Percentiles rank a stretch among this genome's conserved stretches.
phyloP scores from a whole-genome alignment of 2,888 invertebrate genomes.

The Hypolimnas misippus region DNA sequence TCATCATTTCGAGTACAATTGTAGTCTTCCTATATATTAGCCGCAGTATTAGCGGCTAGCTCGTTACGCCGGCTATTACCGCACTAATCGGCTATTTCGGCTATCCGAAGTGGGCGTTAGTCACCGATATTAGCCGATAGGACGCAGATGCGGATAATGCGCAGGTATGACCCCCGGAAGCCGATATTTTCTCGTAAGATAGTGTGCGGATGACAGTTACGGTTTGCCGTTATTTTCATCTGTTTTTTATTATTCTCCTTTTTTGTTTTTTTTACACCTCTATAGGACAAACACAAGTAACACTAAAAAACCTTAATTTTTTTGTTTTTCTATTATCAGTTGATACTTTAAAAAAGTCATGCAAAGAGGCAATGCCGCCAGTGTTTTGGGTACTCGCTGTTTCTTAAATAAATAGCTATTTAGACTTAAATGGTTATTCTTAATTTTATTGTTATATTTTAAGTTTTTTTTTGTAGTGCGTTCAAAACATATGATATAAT shows the following conservation, averaged over 20 bases:
- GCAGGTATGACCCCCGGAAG: conserved; percentile 27
- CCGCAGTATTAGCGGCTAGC: conserved; percentile 53
- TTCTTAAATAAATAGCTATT: no score
- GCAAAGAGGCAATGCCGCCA: no score
- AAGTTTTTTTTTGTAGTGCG: no score
- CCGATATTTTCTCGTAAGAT: conserved; percentile 26
- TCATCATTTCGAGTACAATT: conserved; percentile 31
- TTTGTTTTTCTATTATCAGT: no score
- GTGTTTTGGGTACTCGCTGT: no score
- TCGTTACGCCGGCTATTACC: conserved; percentile 47
- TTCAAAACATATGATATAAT: no score
- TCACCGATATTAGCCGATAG: conserved; percentile 39
- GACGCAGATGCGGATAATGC: conserved; percentile 43
- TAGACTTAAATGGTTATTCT: no score
- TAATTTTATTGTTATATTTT: no score
- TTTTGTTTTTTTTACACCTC: background rate
- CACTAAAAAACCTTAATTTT: no score
- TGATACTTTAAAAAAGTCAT: no score
- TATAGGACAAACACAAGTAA: no score
- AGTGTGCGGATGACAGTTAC: conserved; percentile 17
- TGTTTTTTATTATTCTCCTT: conserved; percentile 2
- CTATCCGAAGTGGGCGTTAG: conserved; percentile 24
- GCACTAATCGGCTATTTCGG: conserved; percentile 57
- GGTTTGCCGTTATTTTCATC: background rate
- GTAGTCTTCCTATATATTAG: conserved; percentile 48